Evolutionary conservation across 2,888 invertebrate genomes (phyloP).

Genomic region (Cryptus viduatorius): DNA sequence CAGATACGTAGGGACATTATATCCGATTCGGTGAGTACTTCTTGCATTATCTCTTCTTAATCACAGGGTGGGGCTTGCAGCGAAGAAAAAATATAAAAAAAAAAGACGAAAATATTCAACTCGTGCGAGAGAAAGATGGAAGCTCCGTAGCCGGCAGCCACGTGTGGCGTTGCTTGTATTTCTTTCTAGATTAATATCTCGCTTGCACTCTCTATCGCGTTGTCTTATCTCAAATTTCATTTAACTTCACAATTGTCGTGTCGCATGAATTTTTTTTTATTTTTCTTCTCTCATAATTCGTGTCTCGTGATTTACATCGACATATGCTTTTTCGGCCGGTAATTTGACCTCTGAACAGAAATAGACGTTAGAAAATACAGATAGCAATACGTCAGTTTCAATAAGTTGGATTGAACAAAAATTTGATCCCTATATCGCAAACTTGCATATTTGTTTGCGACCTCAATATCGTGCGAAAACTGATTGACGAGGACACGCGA

Average conservation of each 20-base stretch:
- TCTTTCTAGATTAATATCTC: neutral
- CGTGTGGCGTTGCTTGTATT: slow-evolving; percentile 62
- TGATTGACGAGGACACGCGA: slow-evolving; percentile 37
- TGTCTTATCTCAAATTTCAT: slow-evolving; percentile 21
- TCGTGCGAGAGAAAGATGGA: slow-evolving; percentile 44
- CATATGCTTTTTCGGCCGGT: neutral
- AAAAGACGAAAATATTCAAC: slow-evolving; percentile 1
- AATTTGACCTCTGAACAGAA: neutral
- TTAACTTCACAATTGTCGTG: slow-evolving; percentile 1
- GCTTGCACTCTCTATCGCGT: slow-evolving; percentile 1
- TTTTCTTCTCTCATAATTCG: neutral
- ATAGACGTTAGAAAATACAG: neutral
- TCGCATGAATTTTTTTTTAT: neutral
- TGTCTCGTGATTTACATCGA: neutral
- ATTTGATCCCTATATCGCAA: slow-evolving; percentile 6
- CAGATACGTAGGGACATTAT: slow-evolving; percentile 24
- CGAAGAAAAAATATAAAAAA: slow-evolving; percentile 3
- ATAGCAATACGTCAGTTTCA: neutral
- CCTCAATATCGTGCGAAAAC: slow-evolving; percentile 36
- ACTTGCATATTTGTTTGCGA: slow-evolving; percentile 31
- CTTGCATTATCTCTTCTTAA: slow-evolving; percentile 33
- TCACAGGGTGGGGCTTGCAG: slow-evolving; percentile 45
- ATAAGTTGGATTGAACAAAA: neutral
- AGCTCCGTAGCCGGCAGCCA: slow-evolving; percentile 61
- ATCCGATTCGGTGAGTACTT: slow-evolving; percentile 62